phyloP scores from a whole-genome alignment of 2,113 vertebrate species.

The Oenanthe melanoleuca region DNA sequence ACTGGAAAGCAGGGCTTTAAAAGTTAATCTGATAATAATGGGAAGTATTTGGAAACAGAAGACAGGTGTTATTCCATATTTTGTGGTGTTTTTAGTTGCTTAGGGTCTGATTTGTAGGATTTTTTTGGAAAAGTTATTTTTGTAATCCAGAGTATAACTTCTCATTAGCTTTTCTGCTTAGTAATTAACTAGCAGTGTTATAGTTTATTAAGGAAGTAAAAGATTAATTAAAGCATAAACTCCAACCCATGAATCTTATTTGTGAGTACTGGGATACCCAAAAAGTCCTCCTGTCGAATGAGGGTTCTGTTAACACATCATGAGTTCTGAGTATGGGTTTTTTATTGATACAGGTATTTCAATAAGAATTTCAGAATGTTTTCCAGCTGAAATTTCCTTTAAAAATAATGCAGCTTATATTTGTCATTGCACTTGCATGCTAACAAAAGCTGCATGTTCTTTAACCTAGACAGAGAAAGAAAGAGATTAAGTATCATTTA shows the following conservation, averaged over 20 bases:
- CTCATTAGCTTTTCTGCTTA: neutral
- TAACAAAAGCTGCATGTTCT: neutral
- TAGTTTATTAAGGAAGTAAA: neutral
- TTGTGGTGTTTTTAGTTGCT: neutral
- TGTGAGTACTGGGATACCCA: neutral
- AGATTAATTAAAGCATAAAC: neutral
- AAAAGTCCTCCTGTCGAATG: neutral
- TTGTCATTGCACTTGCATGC: neutral
- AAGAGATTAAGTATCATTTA: neutral
- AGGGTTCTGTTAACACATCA: fast-evolving
- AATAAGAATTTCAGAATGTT: neutral
- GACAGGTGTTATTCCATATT: neutral
- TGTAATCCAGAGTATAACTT: neutral
- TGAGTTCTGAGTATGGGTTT: neutral
- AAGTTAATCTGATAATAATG: neutral
- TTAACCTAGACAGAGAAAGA: neutral
- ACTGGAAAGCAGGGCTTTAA: neutral
- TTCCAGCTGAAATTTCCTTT: neutral
- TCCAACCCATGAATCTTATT: neutral
- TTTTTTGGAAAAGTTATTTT: neutral
- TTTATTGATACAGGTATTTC: neutral
- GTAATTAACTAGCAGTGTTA: neutral
- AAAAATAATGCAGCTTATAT: neutral
- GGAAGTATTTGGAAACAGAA: neutral
- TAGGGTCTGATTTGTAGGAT: neutral